phyloP scores from a whole-genome alignment of 2,888 invertebrate genomes.

The Silvanus unidentatus region DNA sequence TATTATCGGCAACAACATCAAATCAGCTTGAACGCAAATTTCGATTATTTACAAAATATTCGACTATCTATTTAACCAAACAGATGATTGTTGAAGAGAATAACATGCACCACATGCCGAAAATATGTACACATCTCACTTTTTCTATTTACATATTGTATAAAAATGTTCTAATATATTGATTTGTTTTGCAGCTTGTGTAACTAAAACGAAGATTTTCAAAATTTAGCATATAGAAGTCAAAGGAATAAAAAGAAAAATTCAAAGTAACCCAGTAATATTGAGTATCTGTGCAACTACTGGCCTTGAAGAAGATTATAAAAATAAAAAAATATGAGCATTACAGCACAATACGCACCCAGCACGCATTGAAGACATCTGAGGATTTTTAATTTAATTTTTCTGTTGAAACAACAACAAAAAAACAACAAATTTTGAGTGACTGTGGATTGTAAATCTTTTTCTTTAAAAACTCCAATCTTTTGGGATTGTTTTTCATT shows the following conservation, averaged over 20 bases:
- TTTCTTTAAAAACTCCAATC: not conserved
- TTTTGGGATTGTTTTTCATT: constrained; percentile 27
- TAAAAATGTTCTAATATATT: not conserved
- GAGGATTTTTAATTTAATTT: constrained; percentile 60
- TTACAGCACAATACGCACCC: constrained; percentile 64
- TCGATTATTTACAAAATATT: no score
- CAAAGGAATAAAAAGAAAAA: no score
- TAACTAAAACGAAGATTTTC: constrained; percentile 56
- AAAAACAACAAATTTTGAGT: constrained; percentile 43
- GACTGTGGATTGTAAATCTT: constrained; percentile 42
- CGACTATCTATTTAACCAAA: no score
- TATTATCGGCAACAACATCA: no score
- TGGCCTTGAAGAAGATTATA: constrained; percentile 43
- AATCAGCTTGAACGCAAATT: no score
- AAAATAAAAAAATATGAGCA: constrained; percentile 41
- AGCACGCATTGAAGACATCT: constrained; percentile 88
- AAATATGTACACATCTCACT: no score
- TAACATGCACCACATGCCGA: no score
- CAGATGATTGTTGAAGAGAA: no score
- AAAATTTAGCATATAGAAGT: constrained; percentile 50
- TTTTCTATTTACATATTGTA: no score
- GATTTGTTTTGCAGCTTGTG: constrained; percentile 57
- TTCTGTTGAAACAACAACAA: constrained; percentile 34
- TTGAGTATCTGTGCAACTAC: constrained; percentile 40
- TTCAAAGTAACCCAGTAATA: constrained; percentile 45